These are phyloP conservation scores for Polylopha cassiicola DNA, from an alignment of 2,888 invertebrate species.

Conservation along the genomic window DNA sequence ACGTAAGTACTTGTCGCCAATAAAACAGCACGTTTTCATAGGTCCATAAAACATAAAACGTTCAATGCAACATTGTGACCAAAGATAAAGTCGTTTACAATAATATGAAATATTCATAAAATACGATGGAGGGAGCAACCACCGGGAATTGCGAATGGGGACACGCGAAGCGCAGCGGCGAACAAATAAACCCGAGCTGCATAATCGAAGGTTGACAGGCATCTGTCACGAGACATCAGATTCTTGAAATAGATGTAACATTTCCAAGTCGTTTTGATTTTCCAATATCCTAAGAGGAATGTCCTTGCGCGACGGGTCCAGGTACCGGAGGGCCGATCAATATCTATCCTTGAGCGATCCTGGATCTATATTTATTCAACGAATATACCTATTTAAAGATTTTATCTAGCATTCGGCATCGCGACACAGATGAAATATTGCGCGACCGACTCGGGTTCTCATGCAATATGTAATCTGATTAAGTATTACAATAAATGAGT, in stretches of 20 bases:
- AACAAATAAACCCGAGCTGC: conserved; percentile 41
- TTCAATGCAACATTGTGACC: conserved; percentile 57
- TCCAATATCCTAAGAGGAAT: conserved; percentile 29
- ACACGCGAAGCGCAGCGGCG: conserved; percentile 34
- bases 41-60: conserved; percentile 56
- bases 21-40: conserved; percentile 41
- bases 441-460: conserved; percentile 43
- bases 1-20: conserved; percentile 39
- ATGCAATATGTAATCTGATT: conserved; percentile 60
- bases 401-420: conserved; percentile 55
- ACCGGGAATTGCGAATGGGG: conserved; percentile 35
- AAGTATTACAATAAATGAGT: conserved; percentile 49
- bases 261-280: conserved; percentile 14
- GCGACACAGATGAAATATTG: conserved; percentile 61
- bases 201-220: conserved; percentile 42
- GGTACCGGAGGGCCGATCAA: conserved; percentile 38
- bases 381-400: conserved; percentile 46
- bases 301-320: conserved; percentile 32
- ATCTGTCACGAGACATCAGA: conserved; percentile 30
- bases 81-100: conserved; percentile 66
- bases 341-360: conserved; percentile 49
- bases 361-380: conserved; percentile 54
- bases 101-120: conserved; percentile 73
- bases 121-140: conserved; percentile 49
- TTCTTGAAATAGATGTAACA: conserved; percentile 23